These are phyloP conservation scores for Drosophila sturtevanti DNA, from an alignment of 1,140 invertebrate genomes.

Conservation along the genomic window DNA sequence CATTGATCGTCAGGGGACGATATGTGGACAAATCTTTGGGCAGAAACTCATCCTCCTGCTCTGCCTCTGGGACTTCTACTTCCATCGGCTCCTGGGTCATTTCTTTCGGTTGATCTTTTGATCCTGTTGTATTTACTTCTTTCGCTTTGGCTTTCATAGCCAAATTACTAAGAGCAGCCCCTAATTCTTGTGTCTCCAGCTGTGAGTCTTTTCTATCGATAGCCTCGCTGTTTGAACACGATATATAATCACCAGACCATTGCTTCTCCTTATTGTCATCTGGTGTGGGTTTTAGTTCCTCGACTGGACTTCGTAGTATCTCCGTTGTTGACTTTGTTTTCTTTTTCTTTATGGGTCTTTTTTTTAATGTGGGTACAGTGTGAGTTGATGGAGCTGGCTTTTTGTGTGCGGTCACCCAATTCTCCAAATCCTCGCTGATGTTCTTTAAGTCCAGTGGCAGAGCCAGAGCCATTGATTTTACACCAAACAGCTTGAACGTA, in stretches of 20 bases:
- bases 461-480: conserved; percentile 42
- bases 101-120: background rate
- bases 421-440: conserved; percentile 41
- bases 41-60: conserved; percentile 58
- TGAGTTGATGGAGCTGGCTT: background rate
- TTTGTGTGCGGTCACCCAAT: conserved; percentile 37
- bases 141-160: conserved; percentile 29
- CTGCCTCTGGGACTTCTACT: background rate
- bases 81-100: conserved; percentile 32
- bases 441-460: conserved; percentile 47
- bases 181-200: conserved; percentile 43
- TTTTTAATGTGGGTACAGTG: background rate
- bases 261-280: background rate
- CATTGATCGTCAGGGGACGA: conserved; percentile 54
- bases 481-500: conserved; percentile 56
- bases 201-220: conserved; percentile 38
- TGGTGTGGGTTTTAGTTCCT: background rate
- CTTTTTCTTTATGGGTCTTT: conserved; percentile 8
- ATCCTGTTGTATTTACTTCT: background rate
- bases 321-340: background rate
- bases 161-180: conserved; percentile 44
- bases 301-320: background rate
- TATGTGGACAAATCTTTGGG: conserved; percentile 34
- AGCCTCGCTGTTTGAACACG: conserved; percentile 20
- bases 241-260: conserved; percentile 57